A percentile compares a stretch with the other conserved stretches of the same genome.
Conservation (phyloP, 2,888 invertebrate species). For the Limnephilus rhombicus region DNA sequence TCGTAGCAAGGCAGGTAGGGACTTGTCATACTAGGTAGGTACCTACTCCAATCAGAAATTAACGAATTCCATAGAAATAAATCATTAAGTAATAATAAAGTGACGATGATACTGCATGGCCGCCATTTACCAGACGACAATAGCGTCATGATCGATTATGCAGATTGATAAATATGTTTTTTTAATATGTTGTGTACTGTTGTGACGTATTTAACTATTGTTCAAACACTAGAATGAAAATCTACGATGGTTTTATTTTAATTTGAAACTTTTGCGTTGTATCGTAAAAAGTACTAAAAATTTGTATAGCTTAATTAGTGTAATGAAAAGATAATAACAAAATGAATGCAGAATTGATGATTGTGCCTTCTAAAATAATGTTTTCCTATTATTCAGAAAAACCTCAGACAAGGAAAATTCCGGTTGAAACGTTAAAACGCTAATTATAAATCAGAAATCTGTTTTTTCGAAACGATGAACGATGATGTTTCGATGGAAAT, state of each 20-base stretch:
- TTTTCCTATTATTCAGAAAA: neutral
- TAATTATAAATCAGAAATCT: neutral
- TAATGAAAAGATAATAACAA: neutral
- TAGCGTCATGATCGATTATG: neutral
- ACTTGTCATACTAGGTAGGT: neutral
- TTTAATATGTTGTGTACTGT: neutral
- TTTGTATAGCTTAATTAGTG: neutral
- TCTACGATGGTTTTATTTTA: neutral
- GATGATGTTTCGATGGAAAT: too few species aligned
- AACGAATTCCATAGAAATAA: neutral
- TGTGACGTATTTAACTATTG: neutral
- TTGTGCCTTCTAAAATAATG: neutral
- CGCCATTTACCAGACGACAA: neutral
- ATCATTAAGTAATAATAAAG: neutral
- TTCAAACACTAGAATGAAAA: neutral
- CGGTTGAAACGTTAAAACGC: neutral
- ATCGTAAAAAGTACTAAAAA: neutral
- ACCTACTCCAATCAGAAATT: neutral
- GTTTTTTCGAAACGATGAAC: neutral
- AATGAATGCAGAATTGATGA: neutral
- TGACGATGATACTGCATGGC: neutral
- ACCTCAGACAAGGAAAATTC: neutral
- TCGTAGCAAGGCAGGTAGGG: neutral
- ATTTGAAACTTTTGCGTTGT: neutral
- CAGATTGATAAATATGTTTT: neutral